phyloP scores from a whole-genome alignment of 2,888 invertebrate genomes.

The Clostera curtula region DNA sequence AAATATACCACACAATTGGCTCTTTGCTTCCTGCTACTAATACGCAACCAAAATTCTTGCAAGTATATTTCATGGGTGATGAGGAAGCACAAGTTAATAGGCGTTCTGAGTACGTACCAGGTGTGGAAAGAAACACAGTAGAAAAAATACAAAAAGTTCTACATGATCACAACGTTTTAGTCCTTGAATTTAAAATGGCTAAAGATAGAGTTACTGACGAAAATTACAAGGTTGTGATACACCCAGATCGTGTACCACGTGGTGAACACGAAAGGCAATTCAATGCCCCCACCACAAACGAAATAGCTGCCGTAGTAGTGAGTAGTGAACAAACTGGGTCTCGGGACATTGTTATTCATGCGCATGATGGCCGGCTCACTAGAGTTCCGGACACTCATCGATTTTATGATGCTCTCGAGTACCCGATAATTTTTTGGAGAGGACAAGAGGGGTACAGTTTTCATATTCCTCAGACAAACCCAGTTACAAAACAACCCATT shows the following conservation, averaged over 20 bases:
- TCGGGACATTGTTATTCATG: slow-evolving; percentile 19
- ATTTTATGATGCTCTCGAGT: slow-evolving; percentile 37
- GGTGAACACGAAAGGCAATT: slow-evolving; percentile 26
- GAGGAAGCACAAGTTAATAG: slow-evolving; percentile 18
- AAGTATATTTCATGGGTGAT: slow-evolving; percentile 29
- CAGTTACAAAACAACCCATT: slow-evolving; percentile 11
- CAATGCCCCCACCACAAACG: slow-evolving; percentile 22
- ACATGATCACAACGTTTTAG: slow-evolving; percentile 20
- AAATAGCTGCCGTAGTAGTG: slow-evolving; percentile 24
- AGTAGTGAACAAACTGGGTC: slow-evolving; percentile 9
- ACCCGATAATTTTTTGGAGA: slow-evolving; percentile 35
- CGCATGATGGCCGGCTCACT: slow-evolving; percentile 20
- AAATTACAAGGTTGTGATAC: slow-evolving; percentile 24
- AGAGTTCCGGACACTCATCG: slow-evolving; percentile 29
- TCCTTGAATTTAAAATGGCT: slow-evolving; percentile 28
- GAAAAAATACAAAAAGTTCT: slow-evolving; percentile 23
- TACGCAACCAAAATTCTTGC: slow-evolving; percentile 23
- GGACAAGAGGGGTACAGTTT: slow-evolving; percentile 28
- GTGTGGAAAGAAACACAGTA: slow-evolving; percentile 20
- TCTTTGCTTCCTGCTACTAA: slow-evolving; percentile 15
- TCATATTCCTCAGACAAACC: slow-evolving; percentile 18
- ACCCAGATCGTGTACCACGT: slow-evolving; percentile 23
- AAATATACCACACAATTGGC: slow-evolving; percentile 26
- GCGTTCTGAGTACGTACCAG: slow-evolving; percentile 18
- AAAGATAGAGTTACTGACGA: slow-evolving; percentile 23